Percentiles rank a stretch among this genome's conserved stretches.
These are phyloP conservation scores for Hyposoter dolosus DNA, from an alignment of 2,888 invertebrate genomes.

Conservation along the genomic window DNA sequence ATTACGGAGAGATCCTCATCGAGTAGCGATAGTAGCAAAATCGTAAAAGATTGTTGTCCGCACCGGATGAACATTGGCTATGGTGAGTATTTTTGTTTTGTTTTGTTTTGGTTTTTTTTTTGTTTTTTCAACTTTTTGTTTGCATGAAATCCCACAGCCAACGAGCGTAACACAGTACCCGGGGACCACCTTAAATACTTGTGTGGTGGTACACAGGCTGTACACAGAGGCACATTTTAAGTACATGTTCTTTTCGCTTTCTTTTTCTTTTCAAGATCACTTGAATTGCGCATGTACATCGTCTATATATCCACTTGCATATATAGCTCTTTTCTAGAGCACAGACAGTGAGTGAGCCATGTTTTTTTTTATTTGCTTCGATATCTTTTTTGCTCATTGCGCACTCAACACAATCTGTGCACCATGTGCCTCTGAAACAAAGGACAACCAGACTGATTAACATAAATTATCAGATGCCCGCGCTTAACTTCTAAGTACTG, in stretches of 20 bases:
- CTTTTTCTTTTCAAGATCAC: constrained; percentile 68
- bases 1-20: constrained; percentile 77
- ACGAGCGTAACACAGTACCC: constrained; percentile 81
- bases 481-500: constrained; percentile 75
- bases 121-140: constrained; percentile 37
- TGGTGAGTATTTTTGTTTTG: constrained; percentile 76
- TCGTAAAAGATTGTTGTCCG: constrained; percentile 84
- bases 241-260: constrained; percentile 74
- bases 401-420: constrained; percentile 84
- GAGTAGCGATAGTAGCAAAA: constrained; percentile 85
- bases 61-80: constrained; percentile 83
- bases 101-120: constrained; percentile 28
- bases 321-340: constrained; percentile 79
- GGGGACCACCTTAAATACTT: constrained; percentile 79
- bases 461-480: constrained; percentile 83
- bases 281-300: constrained; percentile 77
- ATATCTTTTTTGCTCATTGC: constrained; percentile 81
- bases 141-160: constrained; percentile 79
- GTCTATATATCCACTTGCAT: constrained; percentile 79
- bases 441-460: constrained; percentile 87
- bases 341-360: constrained; percentile 84
- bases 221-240: constrained; percentile 83
- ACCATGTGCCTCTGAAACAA: constrained; percentile 94
- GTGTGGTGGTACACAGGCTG: constrained; percentile 83
- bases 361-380: constrained; percentile 70